Conservation (phyloP, 2,888 invertebrate species). For the Prosapia bicincta region DNA sequence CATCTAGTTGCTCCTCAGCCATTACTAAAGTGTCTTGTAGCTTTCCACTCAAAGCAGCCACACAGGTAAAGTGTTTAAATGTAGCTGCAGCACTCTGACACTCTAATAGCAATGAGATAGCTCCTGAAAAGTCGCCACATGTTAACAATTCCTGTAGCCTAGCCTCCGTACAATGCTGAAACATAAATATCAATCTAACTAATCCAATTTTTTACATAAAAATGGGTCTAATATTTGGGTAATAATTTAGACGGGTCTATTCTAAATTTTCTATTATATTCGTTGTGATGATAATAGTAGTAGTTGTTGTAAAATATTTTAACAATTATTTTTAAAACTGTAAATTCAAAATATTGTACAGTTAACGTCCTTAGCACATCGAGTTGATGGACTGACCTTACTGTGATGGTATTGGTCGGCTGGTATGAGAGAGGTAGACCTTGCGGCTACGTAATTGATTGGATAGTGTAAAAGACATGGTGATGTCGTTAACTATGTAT, state of each 20-base stretch:
- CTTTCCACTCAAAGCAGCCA: conserved; percentile 80
- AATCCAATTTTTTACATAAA: too few relatives aligned
- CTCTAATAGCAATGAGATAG: conserved; percentile 83
- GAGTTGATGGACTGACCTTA: too few relatives aligned
- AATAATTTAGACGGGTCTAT: neutral
- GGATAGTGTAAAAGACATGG: too few relatives aligned
- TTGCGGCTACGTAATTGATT: too few relatives aligned
- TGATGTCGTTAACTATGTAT: too few relatives aligned
- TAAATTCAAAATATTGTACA: too few relatives aligned
- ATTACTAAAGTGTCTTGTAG: conserved; percentile 87
- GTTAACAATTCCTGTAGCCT: conserved; percentile 76
- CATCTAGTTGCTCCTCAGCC: conserved; percentile 88
- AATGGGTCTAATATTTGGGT: neutral
- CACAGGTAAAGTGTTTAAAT: conserved; percentile 87
- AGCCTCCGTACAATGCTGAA: conserved; percentile 76
- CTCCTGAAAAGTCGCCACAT: conserved; percentile 83
- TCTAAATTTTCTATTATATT: neutral
- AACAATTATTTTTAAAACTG: too few relatives aligned
- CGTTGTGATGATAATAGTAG: neutral
- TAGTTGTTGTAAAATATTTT: too few relatives aligned
- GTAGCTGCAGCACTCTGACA: conserved; percentile 82
- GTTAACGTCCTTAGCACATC: too few relatives aligned
- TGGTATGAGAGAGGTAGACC: too few relatives aligned
- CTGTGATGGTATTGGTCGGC: too few relatives aligned
- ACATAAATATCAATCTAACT: conserved; percentile 45